A percentile compares a stretch with the other conserved stretches of the same genome.
Conservation (phyloP, 2,113 vertebrate genomes). For the Notechis scutatus region DNA sequence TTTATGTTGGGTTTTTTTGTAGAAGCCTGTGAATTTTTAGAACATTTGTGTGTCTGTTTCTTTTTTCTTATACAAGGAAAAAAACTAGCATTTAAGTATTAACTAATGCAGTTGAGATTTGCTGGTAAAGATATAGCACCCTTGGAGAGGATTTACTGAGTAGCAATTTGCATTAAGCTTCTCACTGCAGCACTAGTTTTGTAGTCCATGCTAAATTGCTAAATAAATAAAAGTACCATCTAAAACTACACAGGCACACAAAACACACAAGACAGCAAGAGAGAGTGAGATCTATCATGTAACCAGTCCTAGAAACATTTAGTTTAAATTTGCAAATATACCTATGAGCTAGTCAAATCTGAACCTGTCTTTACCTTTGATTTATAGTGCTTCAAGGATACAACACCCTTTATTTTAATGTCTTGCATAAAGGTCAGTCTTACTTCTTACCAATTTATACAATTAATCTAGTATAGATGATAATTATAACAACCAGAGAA, state of each 20-base stretch:
- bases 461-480: background rate
- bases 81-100: conserved; percentile 29
- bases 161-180: background rate
- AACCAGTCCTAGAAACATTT: background rate
- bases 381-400: background rate
- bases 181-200: background rate
- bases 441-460: background rate
- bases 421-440: background rate
- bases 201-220: background rate
- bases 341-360: background rate
- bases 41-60: conserved; percentile 38
- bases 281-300: no score
- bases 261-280: no score
- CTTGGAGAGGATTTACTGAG: background rate
- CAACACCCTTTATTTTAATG: background rate
- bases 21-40: conserved; percentile 50
- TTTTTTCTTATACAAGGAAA: conserved; percentile 32
- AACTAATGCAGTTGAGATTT: background rate
- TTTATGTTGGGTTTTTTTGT: conserved; percentile 35
- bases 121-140: background rate
- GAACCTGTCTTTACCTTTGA: background rate
- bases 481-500: background rate
- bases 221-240: background rate
- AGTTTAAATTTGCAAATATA: background rate
- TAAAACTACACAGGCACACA: background rate